Conservation (phyloP, 2,888 invertebrate genomes). For the Folsomia manolachei region DNA sequence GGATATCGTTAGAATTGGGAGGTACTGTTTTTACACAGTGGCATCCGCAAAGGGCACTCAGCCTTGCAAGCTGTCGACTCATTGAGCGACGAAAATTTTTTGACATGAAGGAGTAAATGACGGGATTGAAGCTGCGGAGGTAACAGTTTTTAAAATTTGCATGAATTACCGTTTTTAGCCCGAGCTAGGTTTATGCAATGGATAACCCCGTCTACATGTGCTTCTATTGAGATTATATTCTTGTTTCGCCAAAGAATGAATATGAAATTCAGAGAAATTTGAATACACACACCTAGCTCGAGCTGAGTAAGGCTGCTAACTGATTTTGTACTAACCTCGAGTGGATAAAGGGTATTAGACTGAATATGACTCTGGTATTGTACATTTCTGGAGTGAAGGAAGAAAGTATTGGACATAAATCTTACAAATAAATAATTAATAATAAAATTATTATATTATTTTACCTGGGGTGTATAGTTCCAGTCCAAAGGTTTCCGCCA, state of each 20-base stretch:
- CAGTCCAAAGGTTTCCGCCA: constrained; percentile 48
- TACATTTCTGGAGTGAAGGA: constrained; percentile 52
- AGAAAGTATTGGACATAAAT: neutral
- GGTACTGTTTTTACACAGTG: constrained; percentile 34
- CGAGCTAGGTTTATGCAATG: too few relatives aligned
- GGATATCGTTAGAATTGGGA: constrained; percentile 37
- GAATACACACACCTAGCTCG: too few relatives aligned
- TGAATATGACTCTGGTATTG: constrained; percentile 52
- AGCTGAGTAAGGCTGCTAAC: too few relatives aligned
- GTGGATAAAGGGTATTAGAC: constrained; percentile 54
- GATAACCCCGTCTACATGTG: too few relatives aligned
- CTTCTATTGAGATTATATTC: neutral
- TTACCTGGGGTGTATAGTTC: constrained; percentile 51
- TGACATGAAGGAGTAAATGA: constrained; percentile 55
- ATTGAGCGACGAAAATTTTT: constrained; percentile 53
- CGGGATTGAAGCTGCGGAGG: constrained; percentile 52
- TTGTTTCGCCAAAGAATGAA: too few relatives aligned
- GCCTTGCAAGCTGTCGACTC: constrained; percentile 49
- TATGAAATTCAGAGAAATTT: too few relatives aligned
- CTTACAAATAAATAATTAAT: too few relatives aligned
- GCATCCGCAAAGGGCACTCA: constrained; percentile 44
- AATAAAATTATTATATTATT: too few relatives aligned
- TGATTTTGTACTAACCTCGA: too few relatives aligned
- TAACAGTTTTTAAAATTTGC: too few relatives aligned
- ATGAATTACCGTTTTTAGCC: too few relatives aligned